phyloP scores from a whole-genome alignment of 2,888 invertebrate species.

The Sminthurinus aureus region DNA sequence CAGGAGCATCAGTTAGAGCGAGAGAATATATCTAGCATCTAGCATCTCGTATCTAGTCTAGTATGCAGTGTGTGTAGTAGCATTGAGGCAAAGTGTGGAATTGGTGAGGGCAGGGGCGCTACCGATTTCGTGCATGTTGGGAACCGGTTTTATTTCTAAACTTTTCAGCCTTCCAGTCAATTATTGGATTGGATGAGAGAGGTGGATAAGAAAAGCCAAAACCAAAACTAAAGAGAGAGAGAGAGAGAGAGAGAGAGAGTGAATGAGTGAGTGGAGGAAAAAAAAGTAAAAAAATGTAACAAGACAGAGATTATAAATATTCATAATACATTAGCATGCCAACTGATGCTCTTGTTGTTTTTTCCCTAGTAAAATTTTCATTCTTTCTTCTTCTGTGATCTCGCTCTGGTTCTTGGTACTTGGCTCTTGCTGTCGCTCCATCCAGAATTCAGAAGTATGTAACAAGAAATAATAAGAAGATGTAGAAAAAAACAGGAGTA shows the following conservation, averaged over 20 bases:
- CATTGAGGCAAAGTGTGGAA: slow-evolving; percentile 40
- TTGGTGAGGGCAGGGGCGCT: slow-evolving; percentile 51
- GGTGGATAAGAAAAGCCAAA: slow-evolving; percentile 40
- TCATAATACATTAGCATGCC: slow-evolving; percentile 57
- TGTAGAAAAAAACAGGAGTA: neutral
- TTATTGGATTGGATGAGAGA: slow-evolving; percentile 54
- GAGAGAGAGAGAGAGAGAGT: slow-evolving; percentile 44
- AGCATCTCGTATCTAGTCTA: no score
- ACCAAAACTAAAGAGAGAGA: slow-evolving; percentile 37
- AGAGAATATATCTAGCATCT: no score
- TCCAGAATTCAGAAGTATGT: neutral
- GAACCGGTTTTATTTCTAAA: slow-evolving; percentile 56
- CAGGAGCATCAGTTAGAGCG: neutral
- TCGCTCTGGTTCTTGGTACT: neutral
- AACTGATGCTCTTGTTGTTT: slow-evolving; percentile 37
- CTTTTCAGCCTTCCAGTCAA: slow-evolving; percentile 58
- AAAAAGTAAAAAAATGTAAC: slow-evolving; percentile 45
- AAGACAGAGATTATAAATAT: slow-evolving; percentile 59
- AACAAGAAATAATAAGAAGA: neutral
- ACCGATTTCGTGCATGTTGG: slow-evolving; percentile 55
- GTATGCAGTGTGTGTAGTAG: neutral
- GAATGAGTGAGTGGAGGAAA: slow-evolving; percentile 44
- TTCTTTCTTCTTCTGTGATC: neutral
- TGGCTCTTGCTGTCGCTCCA: neutral
- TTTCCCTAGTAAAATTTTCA: slow-evolving; percentile 14